Evolutionary conservation across 1,140 invertebrate species (phyloP), one percentile per base, ranked within the genome.

Genomic region (Lucilia sericata): DNA sequence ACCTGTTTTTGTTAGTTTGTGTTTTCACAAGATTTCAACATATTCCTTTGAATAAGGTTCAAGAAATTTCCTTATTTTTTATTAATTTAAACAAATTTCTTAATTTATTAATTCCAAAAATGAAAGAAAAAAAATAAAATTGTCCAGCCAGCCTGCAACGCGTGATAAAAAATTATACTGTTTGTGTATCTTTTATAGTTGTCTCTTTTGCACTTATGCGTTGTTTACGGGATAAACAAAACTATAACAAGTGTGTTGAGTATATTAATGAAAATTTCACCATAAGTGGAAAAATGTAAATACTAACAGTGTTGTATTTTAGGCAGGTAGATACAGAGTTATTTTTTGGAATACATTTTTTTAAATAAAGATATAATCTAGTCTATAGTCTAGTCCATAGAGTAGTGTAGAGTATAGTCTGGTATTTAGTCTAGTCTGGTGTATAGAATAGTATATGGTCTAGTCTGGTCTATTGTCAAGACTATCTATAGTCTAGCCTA

Each of bases 131-230:
- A 60, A 42, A 7, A 17, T 60, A 60, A 60, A 60, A 5, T n/a
- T 60, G 5, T 60, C 5, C 14, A 60, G 17, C 55, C 55, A 17
- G n/a, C 55, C n/a, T 60, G 55, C 55, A 60, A 60, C 55, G 55
- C 55, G 55, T 60, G 55, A n/a, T 60, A n/a, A 60, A 60, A 60
- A n/a, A 60, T 60, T 60, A n/a, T n/a, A 60, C 14, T 60, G 14
- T 60, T 60, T 60, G 14, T 60, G 7, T 60, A n/a, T 1, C 5
- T 30, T 60, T 2, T 60, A 60, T 60, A n/a, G 13, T 17, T 60
- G 55, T 60, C 55, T 60, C 55, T 60, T 17, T 14, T 8, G 13
- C 14, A 14, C 55, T 60, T n/a, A 60, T 60, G 14, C 2, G 2
- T 60, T 60, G 25, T 60, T 60, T 14, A 60, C 7, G 13, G 14